Percentiles rank a stretch among this genome's conserved stretches.
phyloP scores from a whole-genome alignment of 2,797 vertebrate genomes.

The Oceanodroma leucorhoa region DNA sequence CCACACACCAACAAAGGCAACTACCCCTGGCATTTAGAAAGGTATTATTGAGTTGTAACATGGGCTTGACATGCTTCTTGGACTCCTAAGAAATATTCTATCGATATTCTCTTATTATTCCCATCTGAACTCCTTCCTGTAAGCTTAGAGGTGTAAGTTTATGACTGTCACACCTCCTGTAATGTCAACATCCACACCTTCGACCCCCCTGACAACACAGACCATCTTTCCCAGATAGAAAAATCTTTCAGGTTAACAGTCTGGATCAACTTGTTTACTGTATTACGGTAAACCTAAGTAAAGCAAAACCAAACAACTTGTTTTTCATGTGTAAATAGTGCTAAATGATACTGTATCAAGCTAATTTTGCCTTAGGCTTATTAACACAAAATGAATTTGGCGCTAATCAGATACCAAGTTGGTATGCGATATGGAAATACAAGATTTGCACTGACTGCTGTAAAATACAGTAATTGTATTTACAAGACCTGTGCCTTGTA shows the following conservation, averaged over 20 bases:
- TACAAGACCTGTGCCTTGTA: neutral
- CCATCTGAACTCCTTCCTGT: neutral
- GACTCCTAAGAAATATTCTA: neutral
- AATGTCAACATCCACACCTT: neutral
- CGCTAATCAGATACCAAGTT: slow-evolving; percentile 50
- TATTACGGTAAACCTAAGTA: neutral
- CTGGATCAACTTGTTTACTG: slow-evolving; percentile 19
- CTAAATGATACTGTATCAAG: slow-evolving; percentile 45
- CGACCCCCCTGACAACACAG: neutral
- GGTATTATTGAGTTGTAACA: neutral
- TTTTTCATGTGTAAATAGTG: neutral
- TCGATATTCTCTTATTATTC: neutral
- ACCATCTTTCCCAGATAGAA: neutral
- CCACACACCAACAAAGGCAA: neutral
- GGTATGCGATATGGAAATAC: slow-evolving; percentile 25
- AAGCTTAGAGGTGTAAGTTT: neutral
- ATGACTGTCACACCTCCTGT: neutral
- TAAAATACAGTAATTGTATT: slow-evolving; percentile 14
- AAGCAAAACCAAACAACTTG: neutral
- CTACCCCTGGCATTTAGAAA: neutral
- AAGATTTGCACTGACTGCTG: neutral
- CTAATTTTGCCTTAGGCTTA: slow-evolving; percentile 62
- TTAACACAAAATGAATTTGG: slow-evolving; percentile 63
- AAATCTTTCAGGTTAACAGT: neutral
- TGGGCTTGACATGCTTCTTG: neutral